Evolutionary conservation across 2,113 vertebrate species (phyloP).

Genomic region (Theristicus caerulescens): DNA sequence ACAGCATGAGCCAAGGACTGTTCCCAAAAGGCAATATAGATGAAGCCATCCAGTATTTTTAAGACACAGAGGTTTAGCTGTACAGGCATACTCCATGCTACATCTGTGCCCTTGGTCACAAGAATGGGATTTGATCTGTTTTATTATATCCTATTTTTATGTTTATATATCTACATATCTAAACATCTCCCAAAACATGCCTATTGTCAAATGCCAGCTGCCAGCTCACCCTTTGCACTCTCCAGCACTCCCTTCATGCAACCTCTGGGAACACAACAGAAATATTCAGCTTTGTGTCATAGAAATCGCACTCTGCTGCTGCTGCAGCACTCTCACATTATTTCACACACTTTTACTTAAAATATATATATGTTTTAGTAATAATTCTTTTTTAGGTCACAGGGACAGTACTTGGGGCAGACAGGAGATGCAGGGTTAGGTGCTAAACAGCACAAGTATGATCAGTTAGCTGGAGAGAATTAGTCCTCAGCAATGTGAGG

Average conservation of each 20-base stretch:
- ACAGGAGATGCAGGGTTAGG: background rate
- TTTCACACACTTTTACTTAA: background rate
- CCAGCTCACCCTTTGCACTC: background rate
- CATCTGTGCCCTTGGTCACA: accelerated
- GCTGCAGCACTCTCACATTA: background rate
- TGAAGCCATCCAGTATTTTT: background rate
- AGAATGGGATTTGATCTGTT: background rate
- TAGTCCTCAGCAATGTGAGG: background rate
- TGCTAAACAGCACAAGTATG: background rate
- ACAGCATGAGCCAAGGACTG: background rate
- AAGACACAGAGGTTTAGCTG: background rate
- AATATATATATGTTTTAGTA: background rate
- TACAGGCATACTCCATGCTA: background rate
- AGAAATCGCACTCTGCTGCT: background rate
- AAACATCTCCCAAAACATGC: accelerated
- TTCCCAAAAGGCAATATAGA: background rate
- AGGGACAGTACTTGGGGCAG: background rate
- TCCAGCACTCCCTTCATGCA: background rate
- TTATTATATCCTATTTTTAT: background rate
- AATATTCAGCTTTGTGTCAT: background rate
- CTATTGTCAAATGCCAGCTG: background rate
- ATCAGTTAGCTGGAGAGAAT: background rate
- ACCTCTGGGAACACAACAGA: background rate
- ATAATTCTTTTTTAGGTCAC: background rate
- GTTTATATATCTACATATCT: background rate